Base-by-base conservation (phyloP, 2,113 vertebrate species). In the Myiozetetes cayanensis region DNA sequence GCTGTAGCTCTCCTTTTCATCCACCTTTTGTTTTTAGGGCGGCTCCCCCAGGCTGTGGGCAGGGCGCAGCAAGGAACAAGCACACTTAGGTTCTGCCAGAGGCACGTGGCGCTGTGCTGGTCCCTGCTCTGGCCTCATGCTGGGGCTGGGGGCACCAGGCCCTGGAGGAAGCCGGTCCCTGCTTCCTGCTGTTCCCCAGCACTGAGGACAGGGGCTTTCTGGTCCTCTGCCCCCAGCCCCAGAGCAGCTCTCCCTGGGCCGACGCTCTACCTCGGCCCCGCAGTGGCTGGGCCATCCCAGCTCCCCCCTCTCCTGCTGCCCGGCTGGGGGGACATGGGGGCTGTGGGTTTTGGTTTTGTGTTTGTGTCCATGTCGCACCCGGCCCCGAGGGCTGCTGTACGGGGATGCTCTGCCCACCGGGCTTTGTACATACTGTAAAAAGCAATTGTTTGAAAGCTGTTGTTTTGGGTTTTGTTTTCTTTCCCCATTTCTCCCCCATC, bases 341-440 rank as follows among this genome's bases (percentile, higher is more conserved):
- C 66, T 43, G 9, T 85, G 39, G 43, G 87, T 87, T 89, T 90
- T 61, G 61, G 70, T n/a, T 58, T 81, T 27, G 72, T 85, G 80
- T 94, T 87, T 87, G 84, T 93, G 88, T 97, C 92, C 58, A 72
- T 91, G 96, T 97, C 35, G 71, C 96, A 46, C 93, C 95, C 55
- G 70, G 91, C 96, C 83, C 71, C 46, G 44, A 88, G 94, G 95
- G 95, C 81, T 15, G 62, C 94, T 96, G 96, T 93, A 94, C 94
- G 88, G 92, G 96, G 95, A 93, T 95, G 93, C 93, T 95, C 92
- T 95, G 96, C 92, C 97, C 76, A 56, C 95, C 70, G 96, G 93
- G 96, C 96, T 98, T 97, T 99, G 99, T 99, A 99, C 97, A 99
- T 99, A 99, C 90, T 99, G 99, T 99, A 99, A 98, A 99, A 98